These are phyloP conservation scores for Phaethornis superciliosus DNA, from an alignment of 2,113 vertebrate genomes.

Conservation along the genomic window DNA sequence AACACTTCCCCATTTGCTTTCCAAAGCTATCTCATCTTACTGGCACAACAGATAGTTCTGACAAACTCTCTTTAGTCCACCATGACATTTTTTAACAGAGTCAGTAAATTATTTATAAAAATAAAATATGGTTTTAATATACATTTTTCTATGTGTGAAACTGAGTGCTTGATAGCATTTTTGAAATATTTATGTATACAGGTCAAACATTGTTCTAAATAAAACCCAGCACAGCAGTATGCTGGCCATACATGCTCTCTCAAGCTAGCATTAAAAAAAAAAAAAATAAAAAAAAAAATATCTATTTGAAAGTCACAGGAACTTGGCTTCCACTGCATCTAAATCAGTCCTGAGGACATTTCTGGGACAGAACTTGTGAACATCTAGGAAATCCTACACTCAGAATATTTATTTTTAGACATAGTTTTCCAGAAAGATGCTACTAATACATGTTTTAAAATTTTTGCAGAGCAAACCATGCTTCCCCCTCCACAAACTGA, in stretches of 20 bases:
- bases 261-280: background rate
- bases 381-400: background rate
- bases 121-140: background rate
- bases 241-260: background rate
- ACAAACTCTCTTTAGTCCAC: background rate
- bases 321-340: background rate
- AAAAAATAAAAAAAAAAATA: background rate
- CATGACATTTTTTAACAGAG: background rate
- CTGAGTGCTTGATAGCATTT: background rate
- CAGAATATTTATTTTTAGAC: constrained; percentile 39
- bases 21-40: background rate
- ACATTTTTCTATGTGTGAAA: background rate
- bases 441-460: constrained; percentile 1
- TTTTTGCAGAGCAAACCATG: background rate
- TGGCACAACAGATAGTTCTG: background rate
- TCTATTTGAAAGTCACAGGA: background rate
- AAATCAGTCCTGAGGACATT: background rate
- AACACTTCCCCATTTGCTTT: background rate
- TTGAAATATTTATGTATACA: background rate
- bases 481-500: background rate
- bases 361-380: constrained; percentile 1
- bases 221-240: background rate
- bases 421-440: background rate
- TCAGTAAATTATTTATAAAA: background rate
- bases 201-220: background rate